Evolutionary conservation across 2,113 vertebrate genomes (phyloP).

Genomic region (Scopus umbretta): DNA sequence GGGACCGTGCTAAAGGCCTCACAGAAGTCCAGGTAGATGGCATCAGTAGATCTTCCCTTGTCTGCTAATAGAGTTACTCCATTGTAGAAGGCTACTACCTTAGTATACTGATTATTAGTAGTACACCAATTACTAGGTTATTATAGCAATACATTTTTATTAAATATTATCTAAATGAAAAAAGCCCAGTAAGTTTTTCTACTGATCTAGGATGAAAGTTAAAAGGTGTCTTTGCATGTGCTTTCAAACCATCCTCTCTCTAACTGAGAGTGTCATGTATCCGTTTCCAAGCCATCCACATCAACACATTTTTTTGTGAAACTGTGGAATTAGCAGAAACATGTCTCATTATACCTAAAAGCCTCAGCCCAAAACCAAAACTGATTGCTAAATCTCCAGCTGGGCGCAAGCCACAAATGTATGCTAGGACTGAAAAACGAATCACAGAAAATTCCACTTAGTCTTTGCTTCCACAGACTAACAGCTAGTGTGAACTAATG

Average conservation of each 20-base stretch:
- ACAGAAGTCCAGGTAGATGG: not conserved
- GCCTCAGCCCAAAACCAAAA: not conserved
- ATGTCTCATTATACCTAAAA: not conserved
- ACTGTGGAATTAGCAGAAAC: not conserved
- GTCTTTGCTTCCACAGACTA: not conserved
- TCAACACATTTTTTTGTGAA: not conserved
- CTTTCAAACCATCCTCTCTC: not conserved
- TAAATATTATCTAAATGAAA: not conserved
- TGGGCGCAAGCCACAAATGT: not conserved
- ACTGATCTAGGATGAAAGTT: not conserved
- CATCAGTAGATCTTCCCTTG: not conserved
- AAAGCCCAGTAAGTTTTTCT: not conserved
- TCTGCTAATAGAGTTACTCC: not conserved
- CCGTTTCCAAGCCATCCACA: not conserved
- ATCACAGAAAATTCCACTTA: not conserved
- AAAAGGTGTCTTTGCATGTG: not conserved
- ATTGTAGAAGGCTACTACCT: not conserved
- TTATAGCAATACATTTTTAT: not conserved
- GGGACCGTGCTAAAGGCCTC: not conserved
- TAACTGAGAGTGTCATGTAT: not conserved
- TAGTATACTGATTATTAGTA: not conserved
- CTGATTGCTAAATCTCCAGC: not conserved
- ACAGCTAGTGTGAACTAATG: not conserved
- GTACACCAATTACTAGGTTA: not conserved
- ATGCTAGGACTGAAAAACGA: not conserved